These are phyloP conservation scores for Haliclona indistincta DNA, from an alignment of 37 sponge, comb jelly and placozoan species.

Conservation along the genomic window DNA sequence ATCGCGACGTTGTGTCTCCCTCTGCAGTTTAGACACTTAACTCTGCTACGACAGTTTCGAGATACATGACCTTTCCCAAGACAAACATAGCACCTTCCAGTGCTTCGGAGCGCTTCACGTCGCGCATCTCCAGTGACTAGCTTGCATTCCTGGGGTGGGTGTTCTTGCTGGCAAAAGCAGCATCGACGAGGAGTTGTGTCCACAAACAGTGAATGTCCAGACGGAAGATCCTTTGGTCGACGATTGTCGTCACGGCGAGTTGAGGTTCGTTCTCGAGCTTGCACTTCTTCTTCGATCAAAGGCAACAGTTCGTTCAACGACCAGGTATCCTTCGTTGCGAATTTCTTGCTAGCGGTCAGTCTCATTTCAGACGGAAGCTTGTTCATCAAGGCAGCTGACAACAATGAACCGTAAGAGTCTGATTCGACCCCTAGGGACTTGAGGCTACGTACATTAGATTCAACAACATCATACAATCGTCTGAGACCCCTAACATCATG, in stretches of 20 bases:
- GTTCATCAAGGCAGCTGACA: conserved; percentile 31
- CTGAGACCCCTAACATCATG: conserved; percentile 29
- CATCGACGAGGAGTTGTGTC: neutral
- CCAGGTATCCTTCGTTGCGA: conserved; percentile 21
- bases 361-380: conserved; percentile 31
- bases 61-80: conserved; percentile 18
- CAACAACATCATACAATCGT: conserved; percentile 29
- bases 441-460: conserved; percentile 27
- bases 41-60: conserved; percentile 15
- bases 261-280: conserved; percentile 31
- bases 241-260: neutral
- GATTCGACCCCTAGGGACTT: conserved; percentile 16
- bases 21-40: conserved; percentile 23
- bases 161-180: conserved; percentile 27
- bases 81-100: conserved; percentile 32
- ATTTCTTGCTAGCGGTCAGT: conserved; percentile 13
- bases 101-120: conserved; percentile 2
- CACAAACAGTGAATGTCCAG: conserved; percentile 12
- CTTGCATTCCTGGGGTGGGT: conserved; percentile 13
- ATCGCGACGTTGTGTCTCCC: conserved; percentile 30
- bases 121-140: conserved; percentile 9
- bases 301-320: conserved; percentile 6
- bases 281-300: conserved; percentile 19
- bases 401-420: conserved; percentile 16
- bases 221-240: conserved; percentile 15